Base-by-base conservation (phyloP, 2,797 vertebrate species). In the Rhadinocentrus ornatus region DNA sequence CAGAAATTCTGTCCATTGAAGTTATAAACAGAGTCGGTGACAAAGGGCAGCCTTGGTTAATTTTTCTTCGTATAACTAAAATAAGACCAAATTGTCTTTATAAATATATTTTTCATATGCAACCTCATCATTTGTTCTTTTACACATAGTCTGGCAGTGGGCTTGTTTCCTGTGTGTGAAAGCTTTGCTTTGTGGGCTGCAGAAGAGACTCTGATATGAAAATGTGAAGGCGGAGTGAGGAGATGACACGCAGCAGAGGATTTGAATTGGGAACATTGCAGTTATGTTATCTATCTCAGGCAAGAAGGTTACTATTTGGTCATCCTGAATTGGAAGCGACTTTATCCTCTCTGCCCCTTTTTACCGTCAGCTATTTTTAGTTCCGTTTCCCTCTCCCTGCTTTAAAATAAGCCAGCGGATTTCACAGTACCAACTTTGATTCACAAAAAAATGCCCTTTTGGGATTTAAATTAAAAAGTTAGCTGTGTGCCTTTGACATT, bases 301-400 rank as follows among this genome's bases (percentile, higher is more conserved):
- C 29, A 26, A 48, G 39, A 54, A 55, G 27, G 54, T 68, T 44
- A 29, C 32, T 39, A 13, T 78, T 62, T 41, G 48, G 22, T 24
- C 26, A 29, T 37, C 50, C 27, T 24, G 8, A 59, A 63, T 27
- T 52, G 12, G 32, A 57, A 26, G 44, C 12, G 24, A 61, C 70
- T 71, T 34, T 29, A 29, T 60, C 31, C 63, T 44, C 24, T 62
- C 37, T 62, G 63, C 61, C 44, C 32, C 39, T 16, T 37, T 3
- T 16, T 3, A 52, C 54, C 46, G 55, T 70, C 69, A 65, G 57
- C 44, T 37, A 27, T 35, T 64, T 50, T 22, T 22, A 22, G 20
- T 12, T 50, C n/a, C 3, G 10, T 12, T 11, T 50, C 8, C 22
- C n/a, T 22, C 46, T 22, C n/a, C 22, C 22, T 22, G 46, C 46